Conservation (phyloP, 2,797 vertebrate species). For the Argya squamiceps region DNA sequence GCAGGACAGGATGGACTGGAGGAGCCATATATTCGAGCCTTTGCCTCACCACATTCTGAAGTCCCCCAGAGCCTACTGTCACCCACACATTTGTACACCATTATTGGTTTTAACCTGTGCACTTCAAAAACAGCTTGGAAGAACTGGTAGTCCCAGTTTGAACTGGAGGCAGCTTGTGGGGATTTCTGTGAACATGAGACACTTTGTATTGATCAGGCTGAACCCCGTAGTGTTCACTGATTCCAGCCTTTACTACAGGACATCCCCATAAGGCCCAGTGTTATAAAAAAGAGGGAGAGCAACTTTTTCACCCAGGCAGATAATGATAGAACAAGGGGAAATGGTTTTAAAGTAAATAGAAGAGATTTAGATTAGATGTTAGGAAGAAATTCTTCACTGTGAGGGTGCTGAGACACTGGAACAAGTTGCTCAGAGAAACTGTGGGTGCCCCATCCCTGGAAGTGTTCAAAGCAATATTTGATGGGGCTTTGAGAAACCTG, state of each 20-base stretch:
- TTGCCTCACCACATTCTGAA: not conserved
- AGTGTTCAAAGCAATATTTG: not conserved
- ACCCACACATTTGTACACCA: fast-evolving
- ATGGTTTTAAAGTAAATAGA: not conserved
- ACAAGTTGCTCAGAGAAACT: not conserved
- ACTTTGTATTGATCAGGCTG: not conserved
- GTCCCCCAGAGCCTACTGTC: fast-evolving
- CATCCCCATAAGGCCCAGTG: not conserved
- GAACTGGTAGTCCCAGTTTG: not conserved
- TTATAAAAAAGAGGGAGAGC: not conserved
- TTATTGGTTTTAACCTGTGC: not conserved
- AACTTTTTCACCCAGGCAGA: not conserved
- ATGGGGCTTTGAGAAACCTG: not conserved
- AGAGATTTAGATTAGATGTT: not conserved
- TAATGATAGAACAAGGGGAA: not conserved
- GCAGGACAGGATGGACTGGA: not conserved
- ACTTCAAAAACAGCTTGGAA: not conserved
- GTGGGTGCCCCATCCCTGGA: not conserved
- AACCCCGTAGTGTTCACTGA: not conserved
- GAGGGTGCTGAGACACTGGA: not conserved
- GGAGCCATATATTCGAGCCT: not conserved
- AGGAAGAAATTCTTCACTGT: not conserved
- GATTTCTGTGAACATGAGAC: not conserved
- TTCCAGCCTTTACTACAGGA: not conserved
- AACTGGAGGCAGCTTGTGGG: not conserved